Base-by-base conservation (phyloP, 2,797 vertebrate species). In the Crocodylus rhombifer region DNA sequence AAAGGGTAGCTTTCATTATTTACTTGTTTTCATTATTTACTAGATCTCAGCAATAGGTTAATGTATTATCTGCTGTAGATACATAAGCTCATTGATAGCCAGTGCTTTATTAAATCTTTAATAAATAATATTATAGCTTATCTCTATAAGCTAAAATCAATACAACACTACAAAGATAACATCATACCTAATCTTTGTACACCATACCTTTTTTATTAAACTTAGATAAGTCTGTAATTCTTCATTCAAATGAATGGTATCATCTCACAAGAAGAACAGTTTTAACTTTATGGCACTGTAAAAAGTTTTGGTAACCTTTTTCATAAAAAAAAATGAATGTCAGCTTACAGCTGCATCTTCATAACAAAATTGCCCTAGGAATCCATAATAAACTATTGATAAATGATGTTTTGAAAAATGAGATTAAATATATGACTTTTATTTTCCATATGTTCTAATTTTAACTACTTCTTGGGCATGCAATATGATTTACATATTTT, bases 121-220 rank as follows among this genome's bases (percentile, higher is more conserved):
- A 95, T 95, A 97, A 95, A 95, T 86, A 93, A 81, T 9, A 74
- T 92, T 92, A 86, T 63, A 81, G 1, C 15, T 96, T 93, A 92
- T 86, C 77, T 91, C 30, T 90, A n/a, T 92, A 89, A 95, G 55
- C 55, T 91, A 36, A 93, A 84, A 96, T 97, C 95, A 95, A 94
- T 96, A 93, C 57, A 95, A 76, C 51, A 6, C 14, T 79, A 26
- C 30, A 77, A 87, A 86, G 74, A 92, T 86, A 96, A 91, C 1
- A 1, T 86, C 86, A 93, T 84, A 55, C n/a, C 6, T 0, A 4
- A 96, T 84, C 90, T 96, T 96, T 97, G 80, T 79, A 7, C 91
- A 95, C 86, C 80, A 90, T 94, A 93, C 76, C 0, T 55, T 86
- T 95, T 95, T 95, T 94, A 95, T 97, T 96, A 96, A 96, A 95